Evolutionary conservation across 2,888 invertebrate species (phyloP).

Genomic region (Cephonodes hylas): DNA sequence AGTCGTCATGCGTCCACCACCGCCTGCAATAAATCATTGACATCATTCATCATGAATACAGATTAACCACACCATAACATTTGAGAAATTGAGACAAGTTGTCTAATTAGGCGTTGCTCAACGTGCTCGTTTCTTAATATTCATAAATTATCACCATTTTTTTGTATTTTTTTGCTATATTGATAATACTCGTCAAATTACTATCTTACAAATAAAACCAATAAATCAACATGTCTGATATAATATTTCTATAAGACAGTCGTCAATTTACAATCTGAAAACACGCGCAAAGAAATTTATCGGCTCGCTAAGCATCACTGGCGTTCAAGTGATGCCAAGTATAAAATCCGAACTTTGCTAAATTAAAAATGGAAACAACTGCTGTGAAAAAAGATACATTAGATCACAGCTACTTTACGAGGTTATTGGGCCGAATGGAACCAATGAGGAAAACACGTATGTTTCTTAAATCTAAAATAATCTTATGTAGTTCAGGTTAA

Average conservation of each 20-base stretch:
- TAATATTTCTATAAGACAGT: background rate
- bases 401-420: constrained; percentile 6
- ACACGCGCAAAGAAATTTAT: background rate
- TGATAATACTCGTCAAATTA: background rate
- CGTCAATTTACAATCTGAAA: background rate
- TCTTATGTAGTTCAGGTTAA: constrained; percentile 19
- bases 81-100: background rate
- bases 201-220: background rate
- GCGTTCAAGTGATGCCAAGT: background rate
- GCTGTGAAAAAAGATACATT: background rate
- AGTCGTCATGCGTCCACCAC: constrained; percentile 95
- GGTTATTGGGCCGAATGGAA: constrained; percentile 20
- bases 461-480: constrained; percentile 13
- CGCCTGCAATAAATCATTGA: constrained; percentile 81
- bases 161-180: too few species aligned
- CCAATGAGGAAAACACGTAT: constrained; percentile 16
- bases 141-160: too few species aligned
- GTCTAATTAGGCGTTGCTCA: background rate
- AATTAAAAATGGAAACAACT: constrained; percentile 1
- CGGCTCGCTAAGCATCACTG: background rate
- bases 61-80: background rate
- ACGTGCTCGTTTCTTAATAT: too few species aligned
- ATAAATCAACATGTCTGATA: background rate
- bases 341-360: background rate
- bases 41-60: constrained; percentile 17